phyloP scores from a whole-genome alignment of 2,113 vertebrate genomes.

The Columba janthina region DNA sequence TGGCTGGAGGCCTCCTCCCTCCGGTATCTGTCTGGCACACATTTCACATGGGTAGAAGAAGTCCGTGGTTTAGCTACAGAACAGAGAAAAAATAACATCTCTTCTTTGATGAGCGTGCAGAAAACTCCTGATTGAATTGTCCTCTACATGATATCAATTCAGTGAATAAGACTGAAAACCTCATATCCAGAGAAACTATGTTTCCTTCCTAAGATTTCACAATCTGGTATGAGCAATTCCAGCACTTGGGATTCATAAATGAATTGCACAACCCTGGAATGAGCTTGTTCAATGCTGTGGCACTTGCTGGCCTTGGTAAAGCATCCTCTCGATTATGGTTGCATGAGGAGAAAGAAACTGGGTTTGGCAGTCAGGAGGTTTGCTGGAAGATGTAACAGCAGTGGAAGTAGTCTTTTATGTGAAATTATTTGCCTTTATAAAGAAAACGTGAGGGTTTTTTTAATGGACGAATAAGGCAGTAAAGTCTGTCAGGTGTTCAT shows the following conservation, averaged over 20 bases:
- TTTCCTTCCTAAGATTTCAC: neutral
- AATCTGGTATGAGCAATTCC: neutral
- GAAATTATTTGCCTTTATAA: neutral
- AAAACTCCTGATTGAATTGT: neutral
- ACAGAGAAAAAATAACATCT: neutral
- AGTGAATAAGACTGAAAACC: neutral
- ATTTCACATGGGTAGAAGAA: neutral
- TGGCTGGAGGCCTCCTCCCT: neutral
- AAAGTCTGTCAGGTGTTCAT: neutral
- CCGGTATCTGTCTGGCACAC: neutral
- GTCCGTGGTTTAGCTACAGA: neutral
- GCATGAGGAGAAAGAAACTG: neutral
- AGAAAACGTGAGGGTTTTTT: neutral
- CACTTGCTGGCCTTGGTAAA: neutral
- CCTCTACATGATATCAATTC: neutral
- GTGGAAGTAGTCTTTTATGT: neutral
- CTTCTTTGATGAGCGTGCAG: fast-evolving
- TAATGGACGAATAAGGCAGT: neutral
- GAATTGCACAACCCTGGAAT: neutral
- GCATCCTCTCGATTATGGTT: neutral
- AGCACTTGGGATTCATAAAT: neutral
- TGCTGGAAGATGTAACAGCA: neutral
- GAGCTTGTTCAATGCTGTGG: neutral
- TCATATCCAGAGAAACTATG: neutral
- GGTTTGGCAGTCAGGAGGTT: neutral